Evolutionary conservation across 2,888 invertebrate genomes (phyloP).

Genomic region (Macrosiphum euphorbiae): DNA sequence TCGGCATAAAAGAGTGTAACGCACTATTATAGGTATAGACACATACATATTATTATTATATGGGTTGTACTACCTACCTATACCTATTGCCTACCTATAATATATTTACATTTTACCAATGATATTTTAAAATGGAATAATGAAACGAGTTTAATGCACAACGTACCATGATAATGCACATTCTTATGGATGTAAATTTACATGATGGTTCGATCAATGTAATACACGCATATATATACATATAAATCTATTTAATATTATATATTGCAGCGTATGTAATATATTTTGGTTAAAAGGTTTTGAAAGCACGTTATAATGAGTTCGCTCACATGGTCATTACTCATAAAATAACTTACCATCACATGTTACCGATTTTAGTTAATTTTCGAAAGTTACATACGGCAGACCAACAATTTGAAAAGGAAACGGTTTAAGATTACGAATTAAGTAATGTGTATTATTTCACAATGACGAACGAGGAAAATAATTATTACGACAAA

Average conservation of each 20-base stretch:
- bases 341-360: conserved; percentile 13
- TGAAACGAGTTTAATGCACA: conserved; percentile 14
- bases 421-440: background rate
- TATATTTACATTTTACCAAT: conserved; percentile 27
- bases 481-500: background rate
- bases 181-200: conserved; percentile 30
- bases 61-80: background rate
- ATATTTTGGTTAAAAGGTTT: conserved; percentile 22
- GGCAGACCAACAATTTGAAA: background rate
- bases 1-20: conserved; percentile 8
- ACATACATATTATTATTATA: background rate
- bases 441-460: background rate
- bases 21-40: background rate
- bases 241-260: background rate
- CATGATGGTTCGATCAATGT: conserved; percentile 31
- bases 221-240: background rate
- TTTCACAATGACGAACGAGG: background rate
- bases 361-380: conserved; percentile 1
- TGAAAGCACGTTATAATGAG: conserved; percentile 34
- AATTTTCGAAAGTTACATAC: background rate
- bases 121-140: conserved; percentile 32
- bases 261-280: background rate
- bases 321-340: background rate
- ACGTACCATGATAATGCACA: conserved; percentile 27
- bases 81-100: conserved; percentile 25